phyloP scores from a whole-genome alignment of 2,113 vertebrate genomes.

The Plecotus auritus region DNA sequence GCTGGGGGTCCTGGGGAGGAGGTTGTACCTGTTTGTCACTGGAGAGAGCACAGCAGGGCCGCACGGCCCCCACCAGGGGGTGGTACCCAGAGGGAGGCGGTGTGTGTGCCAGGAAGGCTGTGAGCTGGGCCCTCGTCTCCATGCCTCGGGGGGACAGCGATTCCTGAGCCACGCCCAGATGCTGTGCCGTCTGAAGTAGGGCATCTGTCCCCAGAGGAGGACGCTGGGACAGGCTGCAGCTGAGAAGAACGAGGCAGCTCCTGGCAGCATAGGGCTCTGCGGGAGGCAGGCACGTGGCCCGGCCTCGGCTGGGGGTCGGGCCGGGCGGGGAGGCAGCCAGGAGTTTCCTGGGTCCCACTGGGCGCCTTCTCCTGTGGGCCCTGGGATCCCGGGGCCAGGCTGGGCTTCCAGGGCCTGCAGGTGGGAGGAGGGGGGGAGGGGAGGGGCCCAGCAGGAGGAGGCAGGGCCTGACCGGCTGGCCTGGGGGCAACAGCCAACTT shows the following conservation, averaged over 20 bases:
- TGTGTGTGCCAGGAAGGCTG: not conserved
- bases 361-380: not conserved
- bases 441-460: too few relatives aligned
- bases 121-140: not conserved
- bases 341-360: not conserved
- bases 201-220: not conserved
- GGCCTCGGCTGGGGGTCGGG: not conserved
- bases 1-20: not conserved
- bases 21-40: accelerated
- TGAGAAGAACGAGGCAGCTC: not conserved
- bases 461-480: not conserved
- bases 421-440: too few relatives aligned
- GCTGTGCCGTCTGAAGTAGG: not conserved
- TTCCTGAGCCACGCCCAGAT: not conserved
- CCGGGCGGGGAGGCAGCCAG: accelerated
- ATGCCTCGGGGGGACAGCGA: too few relatives aligned
- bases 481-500: accelerated
- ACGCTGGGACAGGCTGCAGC: not conserved
- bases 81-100: too few relatives aligned
- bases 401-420: not conserved
- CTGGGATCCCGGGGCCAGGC: not conserved
- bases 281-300: not conserved
- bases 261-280: not conserved
- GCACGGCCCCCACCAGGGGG: accelerated
- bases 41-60: not conserved